Evolutionary conservation across 2,113 vertebrate species (phyloP).

Genomic region (Hemicordylus capensis): DNA sequence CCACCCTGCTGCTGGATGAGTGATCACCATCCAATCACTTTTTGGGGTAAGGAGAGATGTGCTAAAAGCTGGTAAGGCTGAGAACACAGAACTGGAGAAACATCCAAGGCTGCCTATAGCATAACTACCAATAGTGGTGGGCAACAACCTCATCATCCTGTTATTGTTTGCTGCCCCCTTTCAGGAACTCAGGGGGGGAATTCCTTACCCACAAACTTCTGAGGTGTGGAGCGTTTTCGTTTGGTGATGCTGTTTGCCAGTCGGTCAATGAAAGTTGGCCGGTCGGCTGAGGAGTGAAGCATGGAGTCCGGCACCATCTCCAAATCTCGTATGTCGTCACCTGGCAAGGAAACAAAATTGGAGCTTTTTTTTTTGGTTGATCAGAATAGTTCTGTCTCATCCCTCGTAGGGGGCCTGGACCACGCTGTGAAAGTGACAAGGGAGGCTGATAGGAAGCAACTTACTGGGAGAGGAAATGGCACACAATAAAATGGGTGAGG

Average conservation of each 20-base stretch:
- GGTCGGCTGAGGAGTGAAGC: constrained; percentile 87
- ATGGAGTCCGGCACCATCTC: constrained; percentile 84
- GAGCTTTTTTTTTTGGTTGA: not conserved
- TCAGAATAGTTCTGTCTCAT: not conserved
- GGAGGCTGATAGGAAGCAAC: not conserved
- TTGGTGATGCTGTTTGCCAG: constrained; percentile 92
- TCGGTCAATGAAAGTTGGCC: constrained; percentile 87
- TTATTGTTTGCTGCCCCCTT: not conserved
- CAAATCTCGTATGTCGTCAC: constrained; percentile 87
- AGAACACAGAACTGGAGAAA: not conserved
- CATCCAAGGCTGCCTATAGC: not conserved
- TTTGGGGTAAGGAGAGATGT: not conserved
- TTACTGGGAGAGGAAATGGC: not conserved
- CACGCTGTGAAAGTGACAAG: not conserved
- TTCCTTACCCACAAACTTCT: constrained; percentile 94
- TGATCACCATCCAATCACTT: too few species aligned
- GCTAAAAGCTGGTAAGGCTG: too few species aligned
- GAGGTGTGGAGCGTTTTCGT: constrained; percentile 93
- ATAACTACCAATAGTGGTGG: not conserved
- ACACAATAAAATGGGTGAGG: not conserved
- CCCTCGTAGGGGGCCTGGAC: not conserved
- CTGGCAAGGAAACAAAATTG: constrained; percentile 65
- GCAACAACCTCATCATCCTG: too few species aligned
- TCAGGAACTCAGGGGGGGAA: not conserved
- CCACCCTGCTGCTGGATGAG: not conserved